These are phyloP conservation scores for Musca vetustissima DNA, from an alignment of 1,140 invertebrate genomes.

Conservation along the genomic window DNA sequence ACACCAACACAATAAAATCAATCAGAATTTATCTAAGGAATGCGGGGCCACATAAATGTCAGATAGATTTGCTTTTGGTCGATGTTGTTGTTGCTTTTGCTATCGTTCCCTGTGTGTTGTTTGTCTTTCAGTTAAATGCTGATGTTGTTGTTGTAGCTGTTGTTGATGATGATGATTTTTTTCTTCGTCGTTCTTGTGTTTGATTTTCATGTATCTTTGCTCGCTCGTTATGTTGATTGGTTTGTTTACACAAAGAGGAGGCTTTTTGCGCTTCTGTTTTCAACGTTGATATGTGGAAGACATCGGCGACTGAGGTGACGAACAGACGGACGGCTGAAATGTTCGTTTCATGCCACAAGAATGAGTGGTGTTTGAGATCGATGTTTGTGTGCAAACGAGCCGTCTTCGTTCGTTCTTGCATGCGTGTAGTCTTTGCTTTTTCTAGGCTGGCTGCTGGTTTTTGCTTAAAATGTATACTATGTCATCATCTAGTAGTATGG, in stretches of 20 bases:
- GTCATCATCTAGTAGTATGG: neutral
- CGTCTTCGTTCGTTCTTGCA: too few species aligned
- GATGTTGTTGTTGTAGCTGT: too few species aligned
- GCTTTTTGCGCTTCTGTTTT: conserved; percentile 30
- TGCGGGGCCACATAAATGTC: conserved; percentile 31
- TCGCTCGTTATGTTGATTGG: conserved; percentile 26
- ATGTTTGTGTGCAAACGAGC: too few species aligned
- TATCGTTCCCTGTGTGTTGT: neutral
- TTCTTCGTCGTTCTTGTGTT: neutral
- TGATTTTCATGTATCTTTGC: too few species aligned
- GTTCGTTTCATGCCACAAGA: too few species aligned
- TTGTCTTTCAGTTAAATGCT: neutral
- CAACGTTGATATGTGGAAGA: neutral
- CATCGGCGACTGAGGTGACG: too few species aligned
- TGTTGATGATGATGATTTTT: too few species aligned
- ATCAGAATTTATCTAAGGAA: conserved; percentile 27
- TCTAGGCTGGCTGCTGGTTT: too few species aligned
- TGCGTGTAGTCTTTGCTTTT: too few species aligned
- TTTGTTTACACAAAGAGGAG: conserved; percentile 29
- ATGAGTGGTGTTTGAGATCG: too few species aligned
- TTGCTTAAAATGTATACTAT: too few species aligned
- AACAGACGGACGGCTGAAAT: too few species aligned
- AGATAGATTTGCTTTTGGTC: conserved; percentile 21
- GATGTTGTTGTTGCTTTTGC: neutral
- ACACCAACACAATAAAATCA: conserved; percentile 16